A percentile compares a stretch with the other conserved stretches of the same genome.
Conservation (phyloP, 1,140 invertebrate genomes). For the Nymphalis io region DNA sequence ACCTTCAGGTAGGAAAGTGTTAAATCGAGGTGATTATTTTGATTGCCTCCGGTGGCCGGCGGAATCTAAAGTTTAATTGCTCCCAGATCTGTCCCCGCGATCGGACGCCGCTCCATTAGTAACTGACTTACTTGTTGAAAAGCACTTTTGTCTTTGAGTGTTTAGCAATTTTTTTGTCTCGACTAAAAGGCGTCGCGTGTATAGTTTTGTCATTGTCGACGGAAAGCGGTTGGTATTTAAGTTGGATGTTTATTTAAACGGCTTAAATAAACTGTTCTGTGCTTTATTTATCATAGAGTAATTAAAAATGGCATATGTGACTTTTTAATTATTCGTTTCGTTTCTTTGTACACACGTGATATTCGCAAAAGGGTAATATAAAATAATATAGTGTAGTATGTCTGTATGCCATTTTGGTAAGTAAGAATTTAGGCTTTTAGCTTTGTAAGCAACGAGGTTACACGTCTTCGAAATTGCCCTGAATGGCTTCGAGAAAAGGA, state of each 20-base stretch:
- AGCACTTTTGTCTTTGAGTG: slow-evolving; percentile 55
- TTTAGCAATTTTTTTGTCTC: slow-evolving; percentile 41
- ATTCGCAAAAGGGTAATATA: no score
- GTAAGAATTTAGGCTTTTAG: no score
- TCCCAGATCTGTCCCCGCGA: slow-evolving; percentile 55
- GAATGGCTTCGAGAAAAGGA: no score
- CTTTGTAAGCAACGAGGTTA: no score
- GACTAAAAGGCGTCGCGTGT: slow-evolving; percentile 51
- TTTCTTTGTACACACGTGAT: no score
- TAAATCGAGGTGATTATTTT: slow-evolving; percentile 68
- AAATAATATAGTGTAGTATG: no score
- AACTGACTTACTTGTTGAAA: slow-evolving; percentile 55
- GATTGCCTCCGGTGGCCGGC: slow-evolving; percentile 61
- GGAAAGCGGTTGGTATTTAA: slow-evolving; percentile 3
- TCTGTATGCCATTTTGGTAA: no score
- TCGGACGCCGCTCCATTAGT: slow-evolving; percentile 55
- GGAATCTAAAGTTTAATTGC: slow-evolving; percentile 55
- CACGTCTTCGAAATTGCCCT: no score
- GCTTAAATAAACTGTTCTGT: neutral
- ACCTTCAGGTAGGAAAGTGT: slow-evolving; percentile 65
- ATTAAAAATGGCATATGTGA: neutral
- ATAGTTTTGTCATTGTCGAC: slow-evolving; percentile 35
- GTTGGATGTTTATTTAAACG: slow-evolving; percentile 3
- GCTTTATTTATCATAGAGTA: neutral
- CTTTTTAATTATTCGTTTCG: no score